These are phyloP conservation scores for Ommatoiulus sabulosus DNA, from an alignment of 2,888 invertebrate genomes.

Conservation along the genomic window DNA sequence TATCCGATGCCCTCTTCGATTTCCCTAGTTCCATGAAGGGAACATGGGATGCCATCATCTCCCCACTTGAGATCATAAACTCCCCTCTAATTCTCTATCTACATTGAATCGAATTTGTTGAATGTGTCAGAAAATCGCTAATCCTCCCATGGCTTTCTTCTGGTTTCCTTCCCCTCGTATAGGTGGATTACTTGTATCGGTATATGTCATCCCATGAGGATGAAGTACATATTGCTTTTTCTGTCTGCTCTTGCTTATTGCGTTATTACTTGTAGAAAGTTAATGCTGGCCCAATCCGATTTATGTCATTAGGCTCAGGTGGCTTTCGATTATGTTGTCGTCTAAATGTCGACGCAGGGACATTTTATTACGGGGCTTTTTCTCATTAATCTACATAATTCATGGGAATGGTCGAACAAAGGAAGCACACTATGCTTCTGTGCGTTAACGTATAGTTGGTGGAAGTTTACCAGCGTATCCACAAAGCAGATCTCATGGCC, in stretches of 20 bases:
- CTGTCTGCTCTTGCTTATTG: neutral
- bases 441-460: no score
- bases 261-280: neutral
- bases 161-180: neutral
- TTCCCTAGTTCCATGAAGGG: neutral
- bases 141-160: neutral
- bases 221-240: neutral
- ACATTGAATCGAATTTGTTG: neutral
- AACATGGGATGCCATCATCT: neutral
- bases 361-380: neutral
- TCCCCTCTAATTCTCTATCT: neutral
- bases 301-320: neutral
- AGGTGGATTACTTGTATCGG: neutral
- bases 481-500: no score
- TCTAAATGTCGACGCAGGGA: neutral
- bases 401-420: neutral
- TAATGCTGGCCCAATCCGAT: conserved; percentile 12
- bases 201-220: neutral
- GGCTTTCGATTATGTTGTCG: neutral
- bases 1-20: no score
- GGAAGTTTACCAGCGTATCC: no score
- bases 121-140: conserved; percentile 7
- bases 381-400: conserved; percentile 28
- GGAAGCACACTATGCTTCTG: neutral
- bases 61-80: neutral